phyloP scores from a whole-genome alignment of 2,888 invertebrate species.

The Aspidiotus destructor region DNA sequence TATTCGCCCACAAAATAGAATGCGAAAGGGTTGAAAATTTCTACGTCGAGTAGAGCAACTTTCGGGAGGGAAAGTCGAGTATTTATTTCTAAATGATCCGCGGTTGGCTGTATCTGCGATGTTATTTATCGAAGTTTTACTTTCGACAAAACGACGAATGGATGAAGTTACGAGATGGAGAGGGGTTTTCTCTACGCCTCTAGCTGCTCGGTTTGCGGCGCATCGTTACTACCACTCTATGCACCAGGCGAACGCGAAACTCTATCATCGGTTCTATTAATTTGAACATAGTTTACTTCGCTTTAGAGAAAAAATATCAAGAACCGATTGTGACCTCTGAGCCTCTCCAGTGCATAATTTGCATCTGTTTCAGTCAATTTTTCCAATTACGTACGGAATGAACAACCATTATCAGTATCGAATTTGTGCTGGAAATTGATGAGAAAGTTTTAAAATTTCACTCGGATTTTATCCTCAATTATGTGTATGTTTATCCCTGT shows the following conservation, averaged over 20 bases:
- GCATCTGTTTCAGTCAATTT: too few species aligned
- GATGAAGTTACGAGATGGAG: neutral
- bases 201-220: too few species aligned
- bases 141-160: neutral
- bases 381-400: too few species aligned
- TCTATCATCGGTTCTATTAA: constrained; percentile 20
- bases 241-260: constrained; percentile 1
- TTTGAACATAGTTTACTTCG: constrained; percentile 12
- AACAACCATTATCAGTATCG: too few species aligned
- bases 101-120: constrained; percentile 18
- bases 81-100: constrained; percentile 21
- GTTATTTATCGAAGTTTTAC: constrained; percentile 24
- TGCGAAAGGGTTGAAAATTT: constrained; percentile 19
- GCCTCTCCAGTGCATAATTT: too few species aligned
- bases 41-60: neutral
- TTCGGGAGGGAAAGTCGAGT: neutral
- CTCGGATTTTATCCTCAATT: too few species aligned
- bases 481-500: too few species aligned
- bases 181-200: neutral
- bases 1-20: too few species aligned
- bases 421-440: too few species aligned
- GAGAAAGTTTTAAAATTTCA: too few species aligned
- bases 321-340: too few species aligned
- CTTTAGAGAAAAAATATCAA: constrained; percentile 17
- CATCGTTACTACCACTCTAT: too few species aligned